Percentiles rank a stretch among this genome's conserved stretches.
These are phyloP conservation scores for Ptyas mucosa DNA, from an alignment of 2,113 vertebrate species.

Conservation along the genomic window DNA sequence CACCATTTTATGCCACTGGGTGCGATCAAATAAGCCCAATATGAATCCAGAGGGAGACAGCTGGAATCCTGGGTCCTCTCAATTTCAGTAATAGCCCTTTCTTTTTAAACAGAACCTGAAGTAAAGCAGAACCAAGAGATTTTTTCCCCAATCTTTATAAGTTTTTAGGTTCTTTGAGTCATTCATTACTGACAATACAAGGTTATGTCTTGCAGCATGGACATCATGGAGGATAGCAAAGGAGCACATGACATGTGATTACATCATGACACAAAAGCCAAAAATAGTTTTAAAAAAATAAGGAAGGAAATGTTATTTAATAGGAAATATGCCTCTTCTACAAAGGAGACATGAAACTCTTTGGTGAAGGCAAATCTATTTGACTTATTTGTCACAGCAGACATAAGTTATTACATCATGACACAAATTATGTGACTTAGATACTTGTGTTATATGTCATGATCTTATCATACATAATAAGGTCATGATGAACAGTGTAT, in stretches of 20 bases:
- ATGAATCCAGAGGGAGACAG: background rate
- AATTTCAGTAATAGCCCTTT: background rate
- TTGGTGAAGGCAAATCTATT: background rate
- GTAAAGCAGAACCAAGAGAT: background rate
- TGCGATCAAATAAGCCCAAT: background rate
- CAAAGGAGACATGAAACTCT: background rate
- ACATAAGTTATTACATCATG: background rate
- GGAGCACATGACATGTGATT: background rate
- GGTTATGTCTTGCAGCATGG: background rate
- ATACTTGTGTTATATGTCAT: background rate
- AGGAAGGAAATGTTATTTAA: rapidly evolving
- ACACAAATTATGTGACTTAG: background rate
- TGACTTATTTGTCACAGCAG: background rate
- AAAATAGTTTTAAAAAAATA: background rate
- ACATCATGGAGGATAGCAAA: background rate
- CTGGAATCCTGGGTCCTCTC: background rate
- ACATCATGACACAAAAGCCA: background rate
- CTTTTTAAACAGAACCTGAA: background rate
- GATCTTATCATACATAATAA: background rate
- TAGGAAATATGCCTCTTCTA: background rate
- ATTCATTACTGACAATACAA: background rate
- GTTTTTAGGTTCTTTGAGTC: background rate
- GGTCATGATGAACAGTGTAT: background rate
- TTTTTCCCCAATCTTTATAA: background rate
- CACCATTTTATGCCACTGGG: background rate